Evolutionary conservation across 2,888 invertebrate species (phyloP).

Genomic region (Zeuzera pyrina): DNA sequence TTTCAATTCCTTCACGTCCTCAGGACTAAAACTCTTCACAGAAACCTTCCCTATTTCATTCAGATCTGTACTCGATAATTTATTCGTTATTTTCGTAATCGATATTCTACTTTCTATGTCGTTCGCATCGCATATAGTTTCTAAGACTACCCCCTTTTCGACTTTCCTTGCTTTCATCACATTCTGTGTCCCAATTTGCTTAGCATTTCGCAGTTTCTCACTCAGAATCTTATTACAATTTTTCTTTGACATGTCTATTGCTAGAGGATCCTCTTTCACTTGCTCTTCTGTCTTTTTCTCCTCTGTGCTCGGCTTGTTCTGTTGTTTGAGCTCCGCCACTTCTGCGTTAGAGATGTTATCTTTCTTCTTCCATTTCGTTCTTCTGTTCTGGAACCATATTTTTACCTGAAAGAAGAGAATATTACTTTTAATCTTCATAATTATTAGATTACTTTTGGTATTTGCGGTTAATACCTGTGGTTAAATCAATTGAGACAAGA

Average conservation of each 20-base stretch:
- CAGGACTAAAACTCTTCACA: slow-evolving; percentile 56
- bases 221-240: slow-evolving; percentile 53
- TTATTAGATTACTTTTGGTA: too few species aligned
- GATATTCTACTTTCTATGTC: slow-evolving; percentile 67
- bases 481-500: too few species aligned
- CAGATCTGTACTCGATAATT: slow-evolving; percentile 52
- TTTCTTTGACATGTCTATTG: slow-evolving; percentile 60
- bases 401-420: slow-evolving; percentile 82
- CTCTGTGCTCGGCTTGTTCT: slow-evolving; percentile 45
- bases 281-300: slow-evolving; percentile 40
- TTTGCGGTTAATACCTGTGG: too few species aligned
- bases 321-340: slow-evolving; percentile 85
- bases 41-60: slow-evolving; percentile 39
- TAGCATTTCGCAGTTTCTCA: slow-evolving; percentile 50
- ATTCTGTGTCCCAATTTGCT: slow-evolving; percentile 28
- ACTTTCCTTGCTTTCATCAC: slow-evolving; percentile 45
- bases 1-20: slow-evolving; percentile 54
- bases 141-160: slow-evolving; percentile 51
- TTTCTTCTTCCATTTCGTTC: slow-evolving; percentile 87
- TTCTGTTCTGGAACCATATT: slow-evolving; percentile 92
- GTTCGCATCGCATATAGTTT: slow-evolving; percentile 50
- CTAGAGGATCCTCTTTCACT: slow-evolving; percentile 47
- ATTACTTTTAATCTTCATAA: too few species aligned
- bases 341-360: slow-evolving; percentile 93
- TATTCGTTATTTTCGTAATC: slow-evolving; percentile 68